Evolutionary conservation across 2,888 invertebrate species (phyloP), one percentile per base, ranked within the genome.

Genomic region (Lasioglossum zephyrum): DNA sequence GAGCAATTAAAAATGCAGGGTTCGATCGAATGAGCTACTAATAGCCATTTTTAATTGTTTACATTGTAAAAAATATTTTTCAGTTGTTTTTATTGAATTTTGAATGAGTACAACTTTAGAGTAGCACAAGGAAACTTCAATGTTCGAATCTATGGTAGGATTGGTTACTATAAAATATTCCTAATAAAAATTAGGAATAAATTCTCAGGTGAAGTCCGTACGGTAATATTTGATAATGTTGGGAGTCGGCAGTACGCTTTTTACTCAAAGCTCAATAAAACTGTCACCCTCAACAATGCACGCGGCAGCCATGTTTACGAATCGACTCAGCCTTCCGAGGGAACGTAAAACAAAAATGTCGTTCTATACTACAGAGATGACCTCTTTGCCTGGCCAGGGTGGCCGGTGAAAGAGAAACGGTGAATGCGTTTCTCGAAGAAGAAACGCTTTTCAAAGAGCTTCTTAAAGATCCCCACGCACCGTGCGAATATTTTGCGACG

Each of bases 221-320:
- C n/a, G 57, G 9, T 57, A 4, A 4, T 57, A n/a, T 9, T 57
- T 57, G 9, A 9, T 57, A 57, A 57, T 57, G 9, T 9, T n/a
- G n/a, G 3, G n/a, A 57, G 9, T 11, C 22, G n/a, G 57, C n/a
- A 0, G 11, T n/a, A n/a, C 11, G n/a, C 11, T 57, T 57, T 57
- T 57, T n/a, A n/a, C n/a, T n/a, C 3, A 4, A 57, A n/a, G n/a
- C 57, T 57, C n/a, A 11, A n/a, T 57, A 57, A 57, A 57, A 57
- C n/a, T 57, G n/a, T 57, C 57, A 22, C 16, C 63, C 63, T 63
- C 63, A 18, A 31, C 63, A 31, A 63, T 63, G 31, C 18, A 63
- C 63, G 63, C 63, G 63, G 18, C 63, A 63, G 63, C 31, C 36
- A 39, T 69, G 69, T 69, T 69, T 69, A 69, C 69, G 69, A 69